These are phyloP conservation scores for Cercopithecus mona DNA, from an alignment of 2,113 vertebrate species.

Conservation along the genomic window DNA sequence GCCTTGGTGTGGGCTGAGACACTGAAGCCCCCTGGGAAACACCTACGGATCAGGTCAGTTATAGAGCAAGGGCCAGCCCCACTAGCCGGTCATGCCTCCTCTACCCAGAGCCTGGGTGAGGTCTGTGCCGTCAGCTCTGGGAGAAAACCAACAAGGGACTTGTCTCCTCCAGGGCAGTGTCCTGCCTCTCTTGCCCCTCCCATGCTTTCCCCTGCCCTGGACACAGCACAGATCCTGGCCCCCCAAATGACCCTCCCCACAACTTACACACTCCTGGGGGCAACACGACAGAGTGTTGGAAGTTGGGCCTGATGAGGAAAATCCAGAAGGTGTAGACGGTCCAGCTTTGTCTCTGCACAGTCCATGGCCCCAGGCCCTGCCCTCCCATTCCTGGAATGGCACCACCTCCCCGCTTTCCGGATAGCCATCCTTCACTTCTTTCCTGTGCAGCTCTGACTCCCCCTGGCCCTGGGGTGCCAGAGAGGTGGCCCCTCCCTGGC, in stretches of 20 bases:
- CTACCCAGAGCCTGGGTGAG: too few relatives aligned
- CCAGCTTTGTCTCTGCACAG: not conserved
- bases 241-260: too few relatives aligned
- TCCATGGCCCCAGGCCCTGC: too few relatives aligned
- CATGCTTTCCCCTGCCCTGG: not conserved
- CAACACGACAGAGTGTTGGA: too few relatives aligned
- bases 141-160: not conserved
- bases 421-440: not conserved
- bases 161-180: not conserved
- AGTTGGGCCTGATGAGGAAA: not conserved
- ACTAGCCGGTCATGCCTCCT: rapidly evolving
- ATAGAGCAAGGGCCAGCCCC: not conserved
- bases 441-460: not conserved
- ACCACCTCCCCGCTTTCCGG: rapidly evolving
- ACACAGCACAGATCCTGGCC: not conserved
- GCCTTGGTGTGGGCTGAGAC: not conserved
- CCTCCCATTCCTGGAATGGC: too few relatives aligned
- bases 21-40: not conserved
- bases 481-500: not conserved
- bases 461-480: too few relatives aligned
- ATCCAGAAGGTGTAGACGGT: not conserved
- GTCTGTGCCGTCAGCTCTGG: not conserved
- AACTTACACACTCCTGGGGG: not conserved
- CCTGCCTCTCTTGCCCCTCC: not conserved
- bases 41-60: not conserved